phyloP scores from a whole-genome alignment of 2,113 vertebrate genomes.

The Corythornis cristatus region DNA sequence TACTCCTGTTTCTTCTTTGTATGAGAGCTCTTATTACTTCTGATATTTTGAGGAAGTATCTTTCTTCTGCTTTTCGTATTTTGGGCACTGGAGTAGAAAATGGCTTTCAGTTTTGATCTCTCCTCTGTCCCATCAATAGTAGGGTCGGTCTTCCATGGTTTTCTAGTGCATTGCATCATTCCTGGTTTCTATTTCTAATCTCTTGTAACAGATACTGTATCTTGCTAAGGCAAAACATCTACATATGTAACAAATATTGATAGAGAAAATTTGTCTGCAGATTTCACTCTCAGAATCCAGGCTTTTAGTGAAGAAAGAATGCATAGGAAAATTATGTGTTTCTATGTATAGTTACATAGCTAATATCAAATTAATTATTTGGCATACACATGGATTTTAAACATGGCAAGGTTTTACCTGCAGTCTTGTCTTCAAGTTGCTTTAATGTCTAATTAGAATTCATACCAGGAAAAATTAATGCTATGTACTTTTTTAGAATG shows the following conservation, averaged over 20 bases:
- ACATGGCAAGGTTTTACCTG: background rate
- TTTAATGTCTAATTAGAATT: background rate
- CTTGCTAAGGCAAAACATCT: background rate
- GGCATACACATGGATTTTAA: background rate
- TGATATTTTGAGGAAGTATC: constrained; percentile 2
- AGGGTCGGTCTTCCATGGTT: constrained; percentile 16
- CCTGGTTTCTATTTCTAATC: background rate
- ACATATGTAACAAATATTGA: background rate
- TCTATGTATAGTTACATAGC: background rate
- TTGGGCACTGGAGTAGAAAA: constrained; percentile 48
- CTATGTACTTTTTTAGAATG: background rate
- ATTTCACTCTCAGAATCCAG: background rate
- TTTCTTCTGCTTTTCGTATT: constrained; percentile 41
- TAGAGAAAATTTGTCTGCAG: background rate
- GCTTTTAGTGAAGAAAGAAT: background rate
- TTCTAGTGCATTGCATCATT: background rate
- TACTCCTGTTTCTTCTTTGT: background rate
- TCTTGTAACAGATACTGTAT: background rate
- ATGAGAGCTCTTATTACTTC: background rate
- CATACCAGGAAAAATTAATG: background rate
- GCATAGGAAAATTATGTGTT: background rate
- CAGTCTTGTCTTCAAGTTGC: background rate
- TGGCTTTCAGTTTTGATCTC: constrained; percentile 57
- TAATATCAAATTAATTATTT: background rate
- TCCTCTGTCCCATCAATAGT: background rate